Evolutionary conservation across 2,113 vertebrate genomes (phyloP).

Genomic region (Oostethus manadensis): DNA sequence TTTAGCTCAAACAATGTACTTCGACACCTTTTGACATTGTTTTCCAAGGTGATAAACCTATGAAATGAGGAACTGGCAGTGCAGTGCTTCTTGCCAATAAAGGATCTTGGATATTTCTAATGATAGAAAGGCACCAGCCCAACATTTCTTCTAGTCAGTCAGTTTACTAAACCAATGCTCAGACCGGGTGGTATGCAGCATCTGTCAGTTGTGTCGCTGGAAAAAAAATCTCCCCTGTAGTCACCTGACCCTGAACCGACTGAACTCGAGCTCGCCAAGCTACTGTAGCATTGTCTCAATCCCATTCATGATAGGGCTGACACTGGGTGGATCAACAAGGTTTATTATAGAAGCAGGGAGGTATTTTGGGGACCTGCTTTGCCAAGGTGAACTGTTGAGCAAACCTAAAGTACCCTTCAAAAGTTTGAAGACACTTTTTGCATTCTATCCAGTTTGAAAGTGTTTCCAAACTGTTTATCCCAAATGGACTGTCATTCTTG

Average conservation of each 20-base stretch:
- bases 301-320: conserved; percentile 24
- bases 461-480: neutral
- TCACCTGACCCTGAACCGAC: conserved; percentile 9
- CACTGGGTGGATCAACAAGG: conserved; percentile 41
- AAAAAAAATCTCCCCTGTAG: conserved; percentile 3
- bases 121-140: too few relatives aligned
- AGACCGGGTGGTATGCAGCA: neutral
- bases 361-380: conserved; percentile 34
- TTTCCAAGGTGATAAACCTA: too few relatives aligned
- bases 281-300: conserved; percentile 12
- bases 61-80: too few relatives aligned
- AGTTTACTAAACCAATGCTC: neutral
- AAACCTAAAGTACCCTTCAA: conserved; percentile 10
- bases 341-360: conserved; percentile 41
- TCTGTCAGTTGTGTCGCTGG: neutral
- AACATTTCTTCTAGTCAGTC: neutral
- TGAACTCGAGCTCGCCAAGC: conserved; percentile 12
- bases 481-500: too few relatives aligned
- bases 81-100: too few relatives aligned
- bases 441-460: neutral
- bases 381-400: conserved; percentile 30
- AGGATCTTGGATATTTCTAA: too few relatives aligned
- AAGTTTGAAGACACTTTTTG: conserved; percentile 3
- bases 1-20: too few relatives aligned
- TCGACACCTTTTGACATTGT: too few relatives aligned